Evolutionary conservation across 2,797 vertebrate genomes (phyloP).

Genomic region (Myotis findleyi): DNA sequence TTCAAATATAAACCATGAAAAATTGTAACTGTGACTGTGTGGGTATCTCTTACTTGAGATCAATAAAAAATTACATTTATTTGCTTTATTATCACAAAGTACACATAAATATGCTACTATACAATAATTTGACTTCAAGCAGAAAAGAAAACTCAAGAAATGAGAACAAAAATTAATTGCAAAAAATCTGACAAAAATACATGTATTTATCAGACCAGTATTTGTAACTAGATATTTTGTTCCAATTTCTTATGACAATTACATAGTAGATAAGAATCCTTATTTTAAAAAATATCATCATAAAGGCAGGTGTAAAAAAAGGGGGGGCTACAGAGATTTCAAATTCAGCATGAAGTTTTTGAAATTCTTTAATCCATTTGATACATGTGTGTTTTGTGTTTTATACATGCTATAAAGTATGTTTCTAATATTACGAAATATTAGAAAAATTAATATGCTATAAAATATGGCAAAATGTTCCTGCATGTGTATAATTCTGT

Average conservation of each 20-base stretch:
- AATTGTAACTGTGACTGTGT: background rate
- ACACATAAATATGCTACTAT: background rate
- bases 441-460: background rate
- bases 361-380: background rate
- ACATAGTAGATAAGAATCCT: background rate
- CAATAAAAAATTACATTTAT: background rate
- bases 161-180: background rate
- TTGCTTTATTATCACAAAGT: background rate
- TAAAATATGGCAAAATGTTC: background rate
- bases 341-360: background rate
- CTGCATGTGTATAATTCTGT: background rate
- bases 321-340: background rate
- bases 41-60: background rate
- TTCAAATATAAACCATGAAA: background rate
- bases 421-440: background rate
- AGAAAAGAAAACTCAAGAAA: slow-evolving; percentile 33
- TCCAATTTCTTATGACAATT: background rate
- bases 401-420: background rate
- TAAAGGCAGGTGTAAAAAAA: background rate
- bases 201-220: background rate
- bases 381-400: background rate
- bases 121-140: background rate
- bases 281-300: background rate
- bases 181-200: background rate
- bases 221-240: background rate